Percentiles rank a stretch among this genome's conserved stretches.
These are phyloP conservation scores for Tipula unca DNA, from an alignment of 2,888 invertebrate genomes.

Conservation along the genomic window DNA sequence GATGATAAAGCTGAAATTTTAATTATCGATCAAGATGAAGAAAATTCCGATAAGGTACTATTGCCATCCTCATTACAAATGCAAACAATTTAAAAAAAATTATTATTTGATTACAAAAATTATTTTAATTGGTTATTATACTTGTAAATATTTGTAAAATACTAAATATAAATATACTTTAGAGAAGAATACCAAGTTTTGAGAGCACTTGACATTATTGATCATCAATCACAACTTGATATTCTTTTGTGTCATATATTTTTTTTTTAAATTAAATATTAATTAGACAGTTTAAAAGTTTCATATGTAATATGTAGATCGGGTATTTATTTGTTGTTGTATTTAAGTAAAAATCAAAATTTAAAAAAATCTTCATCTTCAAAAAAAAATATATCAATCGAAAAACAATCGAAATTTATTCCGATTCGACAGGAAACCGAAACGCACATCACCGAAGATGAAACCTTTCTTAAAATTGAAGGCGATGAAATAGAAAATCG, in stretches of 20 bases:
- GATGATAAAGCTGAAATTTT: slow-evolving; percentile 27
- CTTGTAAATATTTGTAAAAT: neutral
- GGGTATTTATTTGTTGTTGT: neutral
- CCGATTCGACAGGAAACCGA: neutral
- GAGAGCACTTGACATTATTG: neutral
- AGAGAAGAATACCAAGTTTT: neutral
- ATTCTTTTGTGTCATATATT: neutral
- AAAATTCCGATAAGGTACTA: slow-evolving; percentile 27
- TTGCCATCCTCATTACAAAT: slow-evolving; percentile 25
- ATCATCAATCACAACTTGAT: neutral
- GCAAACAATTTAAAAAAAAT: slow-evolving; percentile 9
- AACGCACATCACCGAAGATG: neutral
- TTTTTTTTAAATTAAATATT: neutral
- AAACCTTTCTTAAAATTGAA: neutral
- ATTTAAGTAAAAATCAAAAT: neutral
- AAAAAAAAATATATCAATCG: neutral
- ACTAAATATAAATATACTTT: neutral
- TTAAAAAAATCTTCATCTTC: neutral
- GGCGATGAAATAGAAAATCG: neutral
- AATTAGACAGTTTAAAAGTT: neutral
- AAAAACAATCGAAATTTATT: neutral
- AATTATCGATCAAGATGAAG: slow-evolving; percentile 38
- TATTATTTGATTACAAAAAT: neutral
- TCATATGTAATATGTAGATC: neutral
- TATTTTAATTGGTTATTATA: neutral